These are phyloP conservation scores for Stegostoma tigrinum DNA, from an alignment of 2,113 vertebrate species.

Conservation along the genomic window DNA sequence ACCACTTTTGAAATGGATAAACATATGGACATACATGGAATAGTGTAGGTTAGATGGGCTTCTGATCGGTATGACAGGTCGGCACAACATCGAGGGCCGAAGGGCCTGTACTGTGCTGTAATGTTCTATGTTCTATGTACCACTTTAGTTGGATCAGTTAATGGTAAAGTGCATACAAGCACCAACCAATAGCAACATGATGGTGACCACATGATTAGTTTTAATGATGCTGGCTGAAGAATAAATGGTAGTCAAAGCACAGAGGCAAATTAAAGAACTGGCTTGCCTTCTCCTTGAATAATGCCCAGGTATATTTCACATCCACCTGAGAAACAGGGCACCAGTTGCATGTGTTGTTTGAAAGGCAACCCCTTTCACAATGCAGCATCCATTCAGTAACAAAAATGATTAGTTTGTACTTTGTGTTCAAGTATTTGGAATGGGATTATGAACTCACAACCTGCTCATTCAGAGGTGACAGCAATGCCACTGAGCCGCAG, in stretches of 20 bases:
- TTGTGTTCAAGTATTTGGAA: not conserved
- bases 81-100: too few relatives aligned
- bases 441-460: not conserved
- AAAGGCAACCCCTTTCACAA: not conserved
- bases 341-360: not conserved
- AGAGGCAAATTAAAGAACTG: not conserved
- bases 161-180: not conserved
- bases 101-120: too few relatives aligned
- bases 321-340: not conserved
- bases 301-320: not conserved
- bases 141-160: not conserved
- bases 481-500: not conserved
- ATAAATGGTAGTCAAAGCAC: not conserved
- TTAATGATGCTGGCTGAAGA: not conserved
- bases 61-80: too few relatives aligned
- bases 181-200: not conserved
- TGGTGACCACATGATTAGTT: not conserved
- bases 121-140: too few relatives aligned
- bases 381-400: not conserved
- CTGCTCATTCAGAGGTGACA: not conserved
- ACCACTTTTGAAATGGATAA: not conserved
- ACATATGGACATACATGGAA: too few relatives aligned
- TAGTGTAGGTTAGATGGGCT: too few relatives aligned
- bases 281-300: not conserved
- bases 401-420: not conserved